Evolutionary conservation across 2,113 vertebrate genomes (phyloP), one percentile per base, ranked within the genome.

Genomic region (Martes martes): DNA sequence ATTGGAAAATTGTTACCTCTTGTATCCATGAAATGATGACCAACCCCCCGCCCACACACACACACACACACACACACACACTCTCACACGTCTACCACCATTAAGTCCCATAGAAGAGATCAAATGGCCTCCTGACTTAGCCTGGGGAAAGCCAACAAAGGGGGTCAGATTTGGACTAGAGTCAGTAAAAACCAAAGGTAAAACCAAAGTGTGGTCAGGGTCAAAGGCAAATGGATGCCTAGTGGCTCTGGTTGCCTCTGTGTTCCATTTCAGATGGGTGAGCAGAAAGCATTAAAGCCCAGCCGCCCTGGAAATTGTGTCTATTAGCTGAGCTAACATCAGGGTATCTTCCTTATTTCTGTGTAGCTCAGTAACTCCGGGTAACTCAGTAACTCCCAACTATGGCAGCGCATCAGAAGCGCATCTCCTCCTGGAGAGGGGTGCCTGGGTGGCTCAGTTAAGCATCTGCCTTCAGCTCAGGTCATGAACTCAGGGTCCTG

Each of bases 361-460:
- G 59, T 73, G 59, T 61, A 91, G 83, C n/a, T 82, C 73, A 89
- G 36, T 97, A 81, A 76, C 84, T 84, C 42, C 88, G 39, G 4
- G 59, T 61, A 91, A 79, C n/a, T 82, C 73, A 89, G 36, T 97
- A 81, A 76, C 84, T 84, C 42, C 88, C 91, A 96, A 86, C 10
- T 47, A 57, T 78, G 45, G 33, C 73, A 83, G 59, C 55, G 69
- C 61, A 19, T 95, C 65, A 95, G 52, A 78, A 73, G 94, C 71
- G 92, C 39, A 42, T 42, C 39, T 42, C 39, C 39, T 42, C 23
- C 57, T 24, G 57, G 57, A 59, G 57, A 59, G 23, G 52, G 52
- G 52, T 5, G 16, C 16, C 16, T 18, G 52, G 52, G 15, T 55
- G 16, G 52, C 52, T 18, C 52, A 55, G 52, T 55, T 55, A 55